Conservation (phyloP, 2,113 vertebrate species). For the Brevimyrus niger region DNA sequence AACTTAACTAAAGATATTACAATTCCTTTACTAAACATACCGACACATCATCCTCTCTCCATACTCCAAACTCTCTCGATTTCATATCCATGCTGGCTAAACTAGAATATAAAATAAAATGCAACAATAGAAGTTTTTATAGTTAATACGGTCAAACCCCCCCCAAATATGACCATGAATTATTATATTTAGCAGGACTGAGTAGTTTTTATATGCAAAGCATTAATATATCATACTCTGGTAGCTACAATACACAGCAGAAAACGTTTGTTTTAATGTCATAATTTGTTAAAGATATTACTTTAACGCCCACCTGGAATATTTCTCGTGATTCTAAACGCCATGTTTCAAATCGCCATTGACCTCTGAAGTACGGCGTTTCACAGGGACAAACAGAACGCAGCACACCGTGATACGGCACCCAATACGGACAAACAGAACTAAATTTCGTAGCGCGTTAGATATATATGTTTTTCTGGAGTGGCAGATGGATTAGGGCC, state of each 20-base stretch:
- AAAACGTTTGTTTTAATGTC: background rate
- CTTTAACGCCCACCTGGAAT: background rate
- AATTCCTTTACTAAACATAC: background rate
- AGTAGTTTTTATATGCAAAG: background rate
- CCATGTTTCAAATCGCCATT: background rate
- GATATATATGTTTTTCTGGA: background rate
- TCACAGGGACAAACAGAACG: background rate
- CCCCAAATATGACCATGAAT: background rate
- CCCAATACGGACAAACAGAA: background rate
- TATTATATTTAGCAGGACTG: too few species aligned
- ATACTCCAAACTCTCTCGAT: background rate
- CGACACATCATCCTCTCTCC: background rate
- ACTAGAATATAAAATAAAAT: background rate
- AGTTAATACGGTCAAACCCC: background rate
- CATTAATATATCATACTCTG: background rate
- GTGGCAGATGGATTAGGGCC: background rate
- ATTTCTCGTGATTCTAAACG: background rate
- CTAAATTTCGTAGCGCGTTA: background rate
- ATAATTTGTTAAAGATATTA: background rate
- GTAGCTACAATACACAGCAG: background rate
- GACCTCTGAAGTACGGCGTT: conserved; percentile 21
- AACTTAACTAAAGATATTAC: background rate
- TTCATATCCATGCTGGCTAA: background rate
- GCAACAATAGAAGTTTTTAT: background rate
- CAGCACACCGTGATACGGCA: background rate